phyloP scores from a whole-genome alignment of 1,140 invertebrate genomes.

The Riptortus pedestris region DNA sequence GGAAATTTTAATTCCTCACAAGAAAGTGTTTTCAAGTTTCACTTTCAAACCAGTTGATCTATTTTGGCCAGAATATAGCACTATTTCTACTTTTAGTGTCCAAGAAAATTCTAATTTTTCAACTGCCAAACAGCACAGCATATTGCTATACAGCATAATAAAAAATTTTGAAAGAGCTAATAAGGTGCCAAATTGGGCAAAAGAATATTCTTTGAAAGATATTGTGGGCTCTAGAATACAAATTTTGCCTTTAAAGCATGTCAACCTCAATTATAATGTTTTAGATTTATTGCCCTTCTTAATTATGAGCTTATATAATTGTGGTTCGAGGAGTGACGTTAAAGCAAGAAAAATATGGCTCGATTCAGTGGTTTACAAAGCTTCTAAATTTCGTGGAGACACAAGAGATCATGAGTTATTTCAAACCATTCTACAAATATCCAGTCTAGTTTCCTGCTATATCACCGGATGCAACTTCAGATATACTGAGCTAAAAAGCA shows the following conservation, averaged over 20 bases:
- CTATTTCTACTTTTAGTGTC: constrained; percentile 33
- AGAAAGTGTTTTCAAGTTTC: not conserved
- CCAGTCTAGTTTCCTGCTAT: not conserved
- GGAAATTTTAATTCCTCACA: constrained; percentile 27
- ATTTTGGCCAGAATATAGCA: constrained; percentile 27
- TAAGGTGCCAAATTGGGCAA: not conserved
- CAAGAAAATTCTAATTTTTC: constrained; percentile 35
- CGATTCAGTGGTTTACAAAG: not conserved
- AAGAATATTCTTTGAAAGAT: not conserved
- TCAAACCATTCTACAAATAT: not conserved
- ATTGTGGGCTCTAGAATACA: constrained; percentile 1
- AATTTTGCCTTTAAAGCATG: not conserved
- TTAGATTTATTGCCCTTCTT: constrained; percentile 21
- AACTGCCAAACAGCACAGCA: constrained; percentile 36
- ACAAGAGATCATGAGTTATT: not conserved
- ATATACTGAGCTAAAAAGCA: too few species aligned
- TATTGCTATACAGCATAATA: constrained; percentile 29
- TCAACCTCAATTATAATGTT: constrained; percentile 14
- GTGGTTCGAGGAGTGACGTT: constrained; percentile 15
- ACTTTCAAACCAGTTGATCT: constrained; percentile 9
- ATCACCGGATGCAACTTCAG: too few species aligned
- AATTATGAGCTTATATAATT: constrained; percentile 25
- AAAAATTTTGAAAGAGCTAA: not conserved
- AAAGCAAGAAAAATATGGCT: constrained; percentile 20
- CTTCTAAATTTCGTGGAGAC: too few species aligned